Evolutionary conservation across 1,140 invertebrate genomes (phyloP).

Genomic region (Halyomorpha halys): DNA sequence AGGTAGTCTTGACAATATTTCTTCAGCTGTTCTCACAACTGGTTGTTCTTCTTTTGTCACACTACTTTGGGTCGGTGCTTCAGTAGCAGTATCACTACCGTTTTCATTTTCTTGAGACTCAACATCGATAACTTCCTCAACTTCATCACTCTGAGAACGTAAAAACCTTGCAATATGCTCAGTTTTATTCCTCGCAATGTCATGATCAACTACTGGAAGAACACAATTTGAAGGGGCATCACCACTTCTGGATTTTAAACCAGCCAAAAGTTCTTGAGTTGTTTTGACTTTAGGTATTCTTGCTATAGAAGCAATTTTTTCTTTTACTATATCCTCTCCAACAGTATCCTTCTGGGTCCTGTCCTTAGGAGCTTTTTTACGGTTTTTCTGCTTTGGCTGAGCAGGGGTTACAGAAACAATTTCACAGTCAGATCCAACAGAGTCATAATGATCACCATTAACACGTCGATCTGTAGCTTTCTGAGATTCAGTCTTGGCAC

Average conservation of each 20-base stretch:
- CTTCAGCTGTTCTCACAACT: slow-evolving; percentile 33
- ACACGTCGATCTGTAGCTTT: slow-evolving; percentile 35
- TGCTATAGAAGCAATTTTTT: slow-evolving; percentile 50
- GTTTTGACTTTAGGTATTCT: slow-evolving; percentile 68
- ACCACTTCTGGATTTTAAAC: slow-evolving; percentile 51
- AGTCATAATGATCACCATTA: slow-evolving; percentile 36
- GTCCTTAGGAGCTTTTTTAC: slow-evolving; percentile 54
- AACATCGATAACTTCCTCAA: slow-evolving; percentile 27
- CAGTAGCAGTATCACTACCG: slow-evolving; percentile 17
- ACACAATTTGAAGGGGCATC: slow-evolving; percentile 32
- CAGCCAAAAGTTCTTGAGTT: slow-evolving; percentile 68
- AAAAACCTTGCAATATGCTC: slow-evolving; percentile 48
- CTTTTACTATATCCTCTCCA: slow-evolving; percentile 48
- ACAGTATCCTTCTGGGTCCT: slow-evolving; percentile 26
- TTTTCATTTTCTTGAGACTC: slow-evolving; percentile 21
- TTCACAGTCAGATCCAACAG: slow-evolving; percentile 27
- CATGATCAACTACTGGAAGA: slow-evolving; percentile 35
- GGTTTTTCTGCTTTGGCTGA: slow-evolving; percentile 27
- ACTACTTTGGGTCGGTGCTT: slow-evolving; percentile 1
- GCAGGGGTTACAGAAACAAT: slow-evolving; percentile 27
- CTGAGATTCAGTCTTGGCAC: slow-evolving; percentile 25
- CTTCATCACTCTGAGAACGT: slow-evolving; percentile 36
- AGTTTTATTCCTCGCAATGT: slow-evolving; percentile 39
- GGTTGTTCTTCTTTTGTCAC: slow-evolving; percentile 18
- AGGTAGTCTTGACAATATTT: slow-evolving; percentile 49